Evolutionary conservation across 2,113 vertebrate species (phyloP), one percentile per base, ranked within the genome.

Genomic region (Sturnira hondurensis): DNA sequence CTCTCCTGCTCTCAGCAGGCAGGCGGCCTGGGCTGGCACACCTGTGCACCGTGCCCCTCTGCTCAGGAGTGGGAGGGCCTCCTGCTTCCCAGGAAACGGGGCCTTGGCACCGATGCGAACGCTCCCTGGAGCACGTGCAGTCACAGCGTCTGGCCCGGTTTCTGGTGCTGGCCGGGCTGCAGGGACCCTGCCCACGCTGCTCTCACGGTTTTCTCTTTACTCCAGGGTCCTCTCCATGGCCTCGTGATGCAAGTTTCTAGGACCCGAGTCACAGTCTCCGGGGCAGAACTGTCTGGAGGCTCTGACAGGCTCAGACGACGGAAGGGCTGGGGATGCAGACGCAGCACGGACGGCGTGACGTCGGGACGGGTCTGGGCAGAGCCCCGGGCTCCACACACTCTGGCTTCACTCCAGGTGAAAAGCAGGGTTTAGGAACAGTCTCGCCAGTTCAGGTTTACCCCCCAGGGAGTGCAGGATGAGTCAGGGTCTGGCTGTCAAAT

Each of bases 71-170:
- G 41, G 1, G 19, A 47, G 15, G 67, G 3, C 3, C 8, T 33
- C 50, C 41, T 45, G 45, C 61, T 7, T 38, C 52, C 45, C 41
- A 7, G 4, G 71, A 41, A 41, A 9, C 13, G 4, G 58, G 22
- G 15, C 13, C 43, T 45, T 70, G 33, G n/a, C 63, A 1, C 0
- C 9, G 16, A 13, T 2, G 16, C 12, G 28, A 38, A 8, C 38
- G 47, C 17, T 6, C 10, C 2, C 2, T 4, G 28, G 41, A 7
- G 50, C 1, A 7, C 19, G 61, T 38, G 41, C 15, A 45, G 13
- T 2, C n/a, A n/a, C 24, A 31, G 28, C 5, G 7, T 20, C 0
- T 4, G 26, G 26, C 71, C 22, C 1, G 5, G 38, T 0, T 0
- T 16, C 43, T 3, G n/a, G 50, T 47, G 9, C 9, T 7, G 73